phyloP scores from a whole-genome alignment of 2,797 vertebrate genomes.

The Takifugu rubripes region DNA sequence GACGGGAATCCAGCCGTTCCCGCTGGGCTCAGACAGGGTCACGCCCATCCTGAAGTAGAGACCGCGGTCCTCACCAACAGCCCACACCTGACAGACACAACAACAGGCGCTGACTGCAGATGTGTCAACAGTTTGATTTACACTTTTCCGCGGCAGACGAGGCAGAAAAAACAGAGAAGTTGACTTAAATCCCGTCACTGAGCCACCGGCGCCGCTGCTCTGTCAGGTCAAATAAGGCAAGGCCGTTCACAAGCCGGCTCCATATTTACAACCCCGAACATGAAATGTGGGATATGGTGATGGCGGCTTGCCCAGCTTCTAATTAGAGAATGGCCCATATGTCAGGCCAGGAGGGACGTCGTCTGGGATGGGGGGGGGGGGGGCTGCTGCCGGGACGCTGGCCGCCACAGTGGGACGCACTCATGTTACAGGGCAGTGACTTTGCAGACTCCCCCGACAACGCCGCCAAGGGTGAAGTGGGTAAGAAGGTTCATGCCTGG shows the following conservation, averaged over 20 bases:
- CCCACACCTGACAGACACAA: conserved; percentile 84
- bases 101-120: neutral
- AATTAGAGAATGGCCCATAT: conserved; percentile 75
- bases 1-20: conserved; percentile 89
- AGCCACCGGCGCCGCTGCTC: conserved; percentile 45
- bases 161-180: neutral
- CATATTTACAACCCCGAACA: conserved; percentile 61
- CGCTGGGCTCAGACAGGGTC: conserved; percentile 87
- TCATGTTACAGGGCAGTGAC: conserved; percentile 66
- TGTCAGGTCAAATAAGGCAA: conserved; percentile 65
- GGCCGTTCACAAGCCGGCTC: conserved; percentile 44
- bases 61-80: conserved; percentile 84
- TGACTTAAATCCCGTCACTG: neutral
- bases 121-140: neutral
- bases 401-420: conserved; percentile 41
- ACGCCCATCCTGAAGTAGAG: conserved; percentile 92
- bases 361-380: conserved; percentile 65
- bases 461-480: neutral
- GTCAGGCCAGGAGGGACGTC: conserved; percentile 61
- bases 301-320: conserved; percentile 64
- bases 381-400: conserved; percentile 45
- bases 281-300: conserved; percentile 71
- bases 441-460: conserved; percentile 22
- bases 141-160: neutral
- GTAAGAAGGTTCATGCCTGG: neutral